phyloP scores from a whole-genome alignment of 35 echinoderm and acorn worm genomes.

The Chiridota heheva region DNA sequence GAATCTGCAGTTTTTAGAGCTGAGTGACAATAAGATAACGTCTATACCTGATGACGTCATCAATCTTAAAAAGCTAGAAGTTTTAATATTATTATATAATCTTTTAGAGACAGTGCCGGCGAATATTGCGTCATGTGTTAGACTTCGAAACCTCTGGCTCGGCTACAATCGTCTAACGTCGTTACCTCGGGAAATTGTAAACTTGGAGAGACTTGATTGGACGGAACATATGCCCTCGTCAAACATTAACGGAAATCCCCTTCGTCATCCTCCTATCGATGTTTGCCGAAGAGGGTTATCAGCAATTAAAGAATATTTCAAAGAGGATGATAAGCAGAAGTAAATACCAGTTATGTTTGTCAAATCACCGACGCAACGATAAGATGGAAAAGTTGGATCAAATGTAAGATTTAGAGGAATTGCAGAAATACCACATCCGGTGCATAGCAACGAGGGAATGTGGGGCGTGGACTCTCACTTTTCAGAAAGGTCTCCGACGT shows the following conservation, averaged over 20 bases:
- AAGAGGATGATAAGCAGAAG: slow-evolving; percentile 12
- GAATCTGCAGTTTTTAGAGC: slow-evolving; percentile 79
- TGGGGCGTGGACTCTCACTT: no score
- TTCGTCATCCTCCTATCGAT: slow-evolving; percentile 74
- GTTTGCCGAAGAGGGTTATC: slow-evolving; percentile 64
- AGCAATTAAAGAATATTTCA: slow-evolving; percentile 67
- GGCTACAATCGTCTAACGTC: slow-evolving; percentile 68
- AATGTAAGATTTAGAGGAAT: background rate
- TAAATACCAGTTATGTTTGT: no score
- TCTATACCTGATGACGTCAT: slow-evolving; percentile 56
- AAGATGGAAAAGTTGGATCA: slow-evolving; percentile 1
- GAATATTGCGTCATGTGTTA: slow-evolving; percentile 58
- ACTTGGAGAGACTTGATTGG: slow-evolving; percentile 73
- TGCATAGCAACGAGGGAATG: background rate
- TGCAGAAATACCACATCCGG: background rate
- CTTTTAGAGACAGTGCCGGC: slow-evolving; percentile 66
- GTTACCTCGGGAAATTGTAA: slow-evolving; percentile 68
- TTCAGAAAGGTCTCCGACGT: no score
- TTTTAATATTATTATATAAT: slow-evolving; percentile 73
- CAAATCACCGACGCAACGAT: background rate
- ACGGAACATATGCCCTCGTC: slow-evolving; percentile 54
- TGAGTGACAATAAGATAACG: slow-evolving; percentile 78
- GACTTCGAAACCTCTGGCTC: slow-evolving; percentile 75
- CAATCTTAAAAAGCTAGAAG: slow-evolving; percentile 43
- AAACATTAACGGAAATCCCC: slow-evolving; percentile 86